A percentile compares a stretch with the other conserved stretches of the same genome.
Evolutionary conservation across 2,113 vertebrate species (phyloP).

Genomic region (Plecturocebus donacophilus): DNA sequence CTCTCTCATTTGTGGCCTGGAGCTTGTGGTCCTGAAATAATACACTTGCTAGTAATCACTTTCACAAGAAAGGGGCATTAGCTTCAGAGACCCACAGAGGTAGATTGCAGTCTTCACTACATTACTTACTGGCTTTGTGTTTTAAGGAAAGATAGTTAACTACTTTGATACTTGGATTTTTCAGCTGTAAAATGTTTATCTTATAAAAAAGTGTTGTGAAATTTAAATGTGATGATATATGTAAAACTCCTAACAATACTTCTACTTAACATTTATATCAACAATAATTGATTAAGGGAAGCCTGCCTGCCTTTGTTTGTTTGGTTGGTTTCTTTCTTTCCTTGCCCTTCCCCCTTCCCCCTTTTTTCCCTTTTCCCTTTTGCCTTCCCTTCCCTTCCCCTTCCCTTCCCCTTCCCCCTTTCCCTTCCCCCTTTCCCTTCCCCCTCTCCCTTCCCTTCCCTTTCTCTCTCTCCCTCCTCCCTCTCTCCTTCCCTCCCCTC

Average conservation of each 20-base stretch:
- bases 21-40: neutral
- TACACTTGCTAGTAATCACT: neutral
- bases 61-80: neutral
- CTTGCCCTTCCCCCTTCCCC: fast-evolving
- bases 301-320: no score
- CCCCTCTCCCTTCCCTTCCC: no score
- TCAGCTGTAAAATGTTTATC: neutral
- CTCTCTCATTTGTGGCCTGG: neutral
- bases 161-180: neutral
- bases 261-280: neutral
- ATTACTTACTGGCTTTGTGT: neutral
- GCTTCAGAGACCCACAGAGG: neutral
- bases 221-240: neutral
- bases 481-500: no score
- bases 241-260: neutral
- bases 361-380: no score
- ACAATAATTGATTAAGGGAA: neutral
- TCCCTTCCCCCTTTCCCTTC: no score
- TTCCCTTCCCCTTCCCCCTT: no score
- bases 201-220: neutral
- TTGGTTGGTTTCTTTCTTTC: no score
- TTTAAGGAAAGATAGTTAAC: neutral
- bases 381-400: no score
- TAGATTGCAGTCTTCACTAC: neutral
- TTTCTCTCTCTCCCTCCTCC: no score